Evolutionary conservation across 2,797 vertebrate genomes (phyloP), one percentile per base, ranked within the genome.

Genomic region (Notolepis coatsorum): DNA sequence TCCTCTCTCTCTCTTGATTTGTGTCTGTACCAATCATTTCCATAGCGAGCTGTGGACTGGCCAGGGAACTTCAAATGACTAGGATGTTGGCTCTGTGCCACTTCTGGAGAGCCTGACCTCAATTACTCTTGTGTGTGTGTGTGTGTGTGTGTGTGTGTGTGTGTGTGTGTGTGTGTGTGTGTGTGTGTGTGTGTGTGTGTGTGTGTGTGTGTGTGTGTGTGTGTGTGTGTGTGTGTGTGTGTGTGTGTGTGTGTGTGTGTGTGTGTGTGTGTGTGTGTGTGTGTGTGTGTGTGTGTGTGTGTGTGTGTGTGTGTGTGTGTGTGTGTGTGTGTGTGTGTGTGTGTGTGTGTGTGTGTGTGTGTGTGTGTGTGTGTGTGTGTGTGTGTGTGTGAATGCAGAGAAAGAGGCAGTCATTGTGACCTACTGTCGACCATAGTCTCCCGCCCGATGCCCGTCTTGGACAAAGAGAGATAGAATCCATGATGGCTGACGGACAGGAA

Each of bases 1-100:
- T 18, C 3, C 12, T 10, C n/a, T 2, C n/a, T n/a, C n/a, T n/a
- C n/a, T n/a, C n/a, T n/a, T 57, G 20, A 55, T 74, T 65, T 62
- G 33, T 66, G 64, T 76, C 27, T 24, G 47, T 25, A 61, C 42
- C 65, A 71, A 72, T 48, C 48, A 38, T 6, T 46, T 70, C 33
- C 51, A 43, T 49, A 15, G 43, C 24, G 3, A 46, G 25, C 41
- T 18, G 25, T 41, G 43, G 60, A 62, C 61, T 65, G 15, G 21
- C 58, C 10, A 56, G 24, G 17, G 37, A 57, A 46, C 33, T 61
- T 66, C 38, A 49, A 48, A 58, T 41, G 20, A 21, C 27, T 2
- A 13, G 49, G 31, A 8, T 10, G 48, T 49, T 74, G 62, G 68
- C 7, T 0, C 15, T 10, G 0, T 6, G 48, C 51, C 65, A 59